Base-by-base conservation (phyloP, 2,888 invertebrate species). In the Drosophila histrio region DNA sequence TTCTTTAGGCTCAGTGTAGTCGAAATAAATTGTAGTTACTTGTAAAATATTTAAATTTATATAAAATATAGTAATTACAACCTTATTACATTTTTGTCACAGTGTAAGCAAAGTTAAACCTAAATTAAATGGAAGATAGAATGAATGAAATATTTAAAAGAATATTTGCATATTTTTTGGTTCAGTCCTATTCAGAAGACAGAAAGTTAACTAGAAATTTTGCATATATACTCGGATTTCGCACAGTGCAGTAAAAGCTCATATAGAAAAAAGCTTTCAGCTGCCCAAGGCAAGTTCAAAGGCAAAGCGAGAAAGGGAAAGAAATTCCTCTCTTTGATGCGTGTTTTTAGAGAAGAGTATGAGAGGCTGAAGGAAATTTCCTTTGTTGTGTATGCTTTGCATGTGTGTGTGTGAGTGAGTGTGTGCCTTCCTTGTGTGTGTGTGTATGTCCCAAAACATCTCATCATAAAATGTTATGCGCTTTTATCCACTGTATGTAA, bases 391-490 rank as follows among this genome's bases (percentile, higher is more conserved):
- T 52, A 11, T 64, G 24, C 61, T 58, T 34, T 70, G 41, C 36
- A 21, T 43, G 59, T 39, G 58, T 28, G 21, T 57, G 22, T 13
- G 49, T 32, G 15, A 39, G 17, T 50, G 52, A 41, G 58, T 47
- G 28, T 53, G 28, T 59, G 28, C n/a, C n/a, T n/a, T n/a, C n/a
- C n/a, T n/a, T 46, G 17, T 50, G 52, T 46, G 58, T 47, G 28
- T 53, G 28, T 59, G 28, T 57, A 2, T 59, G 56, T 65, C 15
- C 47, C 47, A 44, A 72, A 47, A 26, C 53, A 76, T 64, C 60
- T 64, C 72, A 57, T 80, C 80, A 75, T 75, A 66, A 77, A 81
- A 80, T 80, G 57, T 79, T 64, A 77, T 83, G 80, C 69, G 68
- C 66, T 64, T 64, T 69, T 58, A 61, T 60, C 41, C 63, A 49